A percentile compares a stretch with the other conserved stretches of the same genome.
phyloP scores from a whole-genome alignment of 2,113 vertebrate genomes.

The Cariama cristata region DNA sequence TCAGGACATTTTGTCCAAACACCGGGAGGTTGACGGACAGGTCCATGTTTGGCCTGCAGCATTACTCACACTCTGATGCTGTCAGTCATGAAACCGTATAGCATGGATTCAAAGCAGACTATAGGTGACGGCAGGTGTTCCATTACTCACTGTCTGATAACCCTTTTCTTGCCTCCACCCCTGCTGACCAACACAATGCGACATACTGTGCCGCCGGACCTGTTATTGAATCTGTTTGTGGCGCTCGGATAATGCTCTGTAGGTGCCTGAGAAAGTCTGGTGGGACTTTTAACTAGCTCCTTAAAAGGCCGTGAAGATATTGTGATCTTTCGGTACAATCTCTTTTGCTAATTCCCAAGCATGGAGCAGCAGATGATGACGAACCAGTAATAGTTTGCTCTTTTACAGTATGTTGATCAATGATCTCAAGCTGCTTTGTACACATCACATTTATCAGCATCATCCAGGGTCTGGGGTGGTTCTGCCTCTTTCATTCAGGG shows the following conservation, averaged over 20 bases:
- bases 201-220: background rate
- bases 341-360: background rate
- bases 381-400: background rate
- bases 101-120: constrained; percentile 22
- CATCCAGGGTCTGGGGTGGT: background rate
- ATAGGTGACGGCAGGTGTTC: constrained; percentile 65
- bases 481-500: background rate
- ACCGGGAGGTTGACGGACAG: constrained; percentile 35
- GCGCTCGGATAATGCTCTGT: constrained; percentile 5
- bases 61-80: constrained; percentile 50
- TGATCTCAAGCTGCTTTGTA: background rate
- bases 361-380: background rate
- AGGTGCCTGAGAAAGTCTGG: background rate
- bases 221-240: constrained; percentile 7
- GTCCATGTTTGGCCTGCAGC: constrained; percentile 32
- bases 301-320: background rate
- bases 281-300: background rate
- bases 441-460: background rate
- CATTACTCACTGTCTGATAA: constrained; percentile 67
- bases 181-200: constrained; percentile 2
- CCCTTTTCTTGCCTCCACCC: constrained; percentile 33
- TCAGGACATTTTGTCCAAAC: constrained; percentile 48
- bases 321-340: background rate
- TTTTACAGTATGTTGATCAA: background rate
- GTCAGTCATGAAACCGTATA: constrained; percentile 68